These are phyloP conservation scores for Coregonus suidteri DNA, from an alignment of 2,797 vertebrate species.

Conservation along the genomic window DNA sequence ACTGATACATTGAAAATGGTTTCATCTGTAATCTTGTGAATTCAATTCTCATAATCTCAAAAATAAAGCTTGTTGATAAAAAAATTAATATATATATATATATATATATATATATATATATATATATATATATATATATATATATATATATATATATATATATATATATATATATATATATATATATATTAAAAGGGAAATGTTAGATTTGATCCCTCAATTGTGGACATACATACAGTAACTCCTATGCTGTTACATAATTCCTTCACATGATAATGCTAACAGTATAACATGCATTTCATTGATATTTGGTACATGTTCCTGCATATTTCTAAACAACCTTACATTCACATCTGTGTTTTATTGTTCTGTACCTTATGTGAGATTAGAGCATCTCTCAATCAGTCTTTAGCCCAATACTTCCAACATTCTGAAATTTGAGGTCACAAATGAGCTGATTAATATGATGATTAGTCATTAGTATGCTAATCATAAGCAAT, in stretches of 20 bases:
- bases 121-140: neutral
- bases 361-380: conserved; percentile 14
- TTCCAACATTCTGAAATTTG: conserved; percentile 54
- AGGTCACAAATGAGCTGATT: conserved; percentile 75
- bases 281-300: neutral
- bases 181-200: neutral
- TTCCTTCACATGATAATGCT: neutral
- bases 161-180: no score
- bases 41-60: neutral
- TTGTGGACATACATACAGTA: neutral
- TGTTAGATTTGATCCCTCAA: neutral
- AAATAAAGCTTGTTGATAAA: neutral
- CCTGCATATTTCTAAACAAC: conserved; percentile 4
- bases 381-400: conserved; percentile 26
- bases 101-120: no score
- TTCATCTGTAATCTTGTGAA: neutral
- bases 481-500: conserved; percentile 75
- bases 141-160: no score
- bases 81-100: no score
- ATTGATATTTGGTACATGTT: neutral
- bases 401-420: conserved; percentile 30
- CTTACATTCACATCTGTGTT: conserved; percentile 27
- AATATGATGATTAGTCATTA: conserved; percentile 76
- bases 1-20: neutral
- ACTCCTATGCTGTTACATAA: neutral